phyloP scores from a whole-genome alignment of 2,797 vertebrate genomes.

The Gambusia yucatana region DNA sequence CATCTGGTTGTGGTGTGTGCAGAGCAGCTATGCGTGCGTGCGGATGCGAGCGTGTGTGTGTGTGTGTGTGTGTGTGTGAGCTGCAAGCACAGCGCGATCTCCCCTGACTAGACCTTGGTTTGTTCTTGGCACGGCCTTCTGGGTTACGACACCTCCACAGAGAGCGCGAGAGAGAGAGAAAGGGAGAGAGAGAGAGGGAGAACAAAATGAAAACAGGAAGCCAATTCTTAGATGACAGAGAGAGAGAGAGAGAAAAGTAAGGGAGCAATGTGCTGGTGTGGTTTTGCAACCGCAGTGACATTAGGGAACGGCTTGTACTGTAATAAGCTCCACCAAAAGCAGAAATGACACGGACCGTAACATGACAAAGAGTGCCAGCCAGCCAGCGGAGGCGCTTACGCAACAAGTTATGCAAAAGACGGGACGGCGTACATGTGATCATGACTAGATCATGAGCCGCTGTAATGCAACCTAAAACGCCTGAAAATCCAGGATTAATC shows the following conservation, averaged over 20 bases:
- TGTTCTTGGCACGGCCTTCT: slow-evolving; percentile 69
- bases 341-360: slow-evolving; percentile 66
- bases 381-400: slow-evolving; percentile 58
- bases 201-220: slow-evolving; percentile 85
- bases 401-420: slow-evolving; percentile 77
- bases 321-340: slow-evolving; percentile 68
- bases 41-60: slow-evolving; percentile 16
- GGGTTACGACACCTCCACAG: slow-evolving; percentile 74
- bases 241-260: slow-evolving; percentile 31
- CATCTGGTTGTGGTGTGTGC: slow-evolving; percentile 67
- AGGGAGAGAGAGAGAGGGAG: slow-evolving; percentile 57
- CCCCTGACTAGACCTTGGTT: slow-evolving; percentile 66
- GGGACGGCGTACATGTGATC: slow-evolving; percentile 48
- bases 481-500: slow-evolving; percentile 34
- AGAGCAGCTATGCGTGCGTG: slow-evolving; percentile 27
- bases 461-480: slow-evolving; percentile 47
- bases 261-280: slow-evolving; percentile 60
- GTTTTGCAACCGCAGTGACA: slow-evolving; percentile 78
- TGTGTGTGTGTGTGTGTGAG: slow-evolving; percentile 42
- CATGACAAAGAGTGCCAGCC: slow-evolving; percentile 71
- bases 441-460: slow-evolving; percentile 55
- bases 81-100: slow-evolving; percentile 57
- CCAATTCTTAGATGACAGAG: slow-evolving; percentile 77
- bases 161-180: slow-evolving; percentile 49
- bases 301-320: slow-evolving; percentile 81